A percentile compares a stretch with the other conserved stretches of the same genome.
These are phyloP conservation scores for Quadroppia sp. DNA, from an alignment of 2,888 invertebrate genomes.

Conservation along the genomic window DNA sequence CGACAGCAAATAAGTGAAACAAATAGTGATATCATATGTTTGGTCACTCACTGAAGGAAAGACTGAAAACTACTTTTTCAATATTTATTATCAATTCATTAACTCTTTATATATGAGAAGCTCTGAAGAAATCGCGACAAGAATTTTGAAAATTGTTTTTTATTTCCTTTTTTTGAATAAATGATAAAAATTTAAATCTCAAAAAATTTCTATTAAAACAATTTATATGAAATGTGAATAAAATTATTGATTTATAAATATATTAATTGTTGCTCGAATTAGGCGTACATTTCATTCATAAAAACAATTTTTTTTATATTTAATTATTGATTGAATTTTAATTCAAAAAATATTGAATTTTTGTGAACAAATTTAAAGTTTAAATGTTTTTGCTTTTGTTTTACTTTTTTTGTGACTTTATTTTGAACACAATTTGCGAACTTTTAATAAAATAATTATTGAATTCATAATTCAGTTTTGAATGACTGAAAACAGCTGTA, in stretches of 20 bases:
- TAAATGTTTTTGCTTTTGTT: too few species aligned
- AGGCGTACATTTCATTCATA: background rate
- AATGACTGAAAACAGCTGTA: constrained; percentile 27
- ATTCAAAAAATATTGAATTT: too few species aligned
- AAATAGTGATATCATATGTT: constrained; percentile 32
- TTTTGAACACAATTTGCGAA: background rate
- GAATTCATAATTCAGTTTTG: background rate
- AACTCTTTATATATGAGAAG: constrained; percentile 3
- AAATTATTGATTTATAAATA: constrained; percentile 1
- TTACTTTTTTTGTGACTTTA: background rate
- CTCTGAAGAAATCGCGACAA: constrained; percentile 18
- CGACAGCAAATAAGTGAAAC: constrained; percentile 4
- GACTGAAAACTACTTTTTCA: constrained; percentile 1
- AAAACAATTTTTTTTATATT: too few species aligned
- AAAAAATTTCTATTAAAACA: background rate
- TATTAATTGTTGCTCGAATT: background rate
- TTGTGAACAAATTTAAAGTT: too few species aligned
- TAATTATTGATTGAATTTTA: too few species aligned
- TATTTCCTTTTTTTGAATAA: constrained; percentile 11
- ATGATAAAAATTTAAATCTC: background rate
- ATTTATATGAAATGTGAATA: constrained; percentile 9
- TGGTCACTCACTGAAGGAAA: background rate
- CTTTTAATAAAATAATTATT: background rate
- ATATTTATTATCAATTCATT: background rate
- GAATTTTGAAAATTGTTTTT: background rate